Conservation (phyloP, 1,140 invertebrate genomes). For the Hyposmocoma kahamanoa region DNA sequence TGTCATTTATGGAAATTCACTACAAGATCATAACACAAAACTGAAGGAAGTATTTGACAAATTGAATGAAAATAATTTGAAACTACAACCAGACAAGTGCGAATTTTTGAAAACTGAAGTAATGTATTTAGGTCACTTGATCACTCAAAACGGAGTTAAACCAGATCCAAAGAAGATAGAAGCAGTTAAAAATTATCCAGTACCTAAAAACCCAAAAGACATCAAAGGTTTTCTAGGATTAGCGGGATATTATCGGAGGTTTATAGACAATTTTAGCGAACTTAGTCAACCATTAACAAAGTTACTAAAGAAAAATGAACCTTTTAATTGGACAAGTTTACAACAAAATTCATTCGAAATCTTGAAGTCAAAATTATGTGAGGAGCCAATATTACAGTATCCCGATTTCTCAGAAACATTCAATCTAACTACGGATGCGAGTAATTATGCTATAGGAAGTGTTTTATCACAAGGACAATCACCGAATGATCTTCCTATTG, state of each 20-base stretch:
- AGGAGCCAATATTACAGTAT: constrained; percentile 15
- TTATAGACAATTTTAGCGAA: constrained; percentile 25
- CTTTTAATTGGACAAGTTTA: constrained; percentile 4
- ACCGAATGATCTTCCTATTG: constrained; percentile 15
- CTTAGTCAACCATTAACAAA: constrained; percentile 21
- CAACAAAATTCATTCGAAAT: constrained; percentile 7
- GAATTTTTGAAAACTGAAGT: constrained; percentile 30
- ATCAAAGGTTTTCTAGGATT: constrained; percentile 28
- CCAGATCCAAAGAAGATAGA: constrained; percentile 24
- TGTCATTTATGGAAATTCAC: constrained; percentile 19
- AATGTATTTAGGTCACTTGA: constrained; percentile 3
- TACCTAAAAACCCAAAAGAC: constrained; percentile 21
- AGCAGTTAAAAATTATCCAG: constrained; percentile 20
- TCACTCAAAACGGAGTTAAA: constrained; percentile 9
- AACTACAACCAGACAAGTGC: constrained; percentile 31
- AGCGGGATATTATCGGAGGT: constrained; percentile 6
- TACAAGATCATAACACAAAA: constrained; percentile 24
- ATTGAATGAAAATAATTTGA: constrained; percentile 25
- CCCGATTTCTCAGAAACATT: constrained; percentile 18
- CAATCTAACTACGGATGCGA: constrained; percentile 21
- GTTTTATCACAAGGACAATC: constrained; percentile 18
- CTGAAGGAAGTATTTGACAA: constrained; percentile 22
- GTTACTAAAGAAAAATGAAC: constrained; percentile 16
- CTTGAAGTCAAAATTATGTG: constrained; percentile 6
- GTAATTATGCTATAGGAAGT: constrained; percentile 19